Percentiles rank a stretch among this genome's conserved stretches.
Evolutionary conservation across 1,140 invertebrate species (phyloP).

Genomic region (Pemphigus obesinymphae): DNA sequence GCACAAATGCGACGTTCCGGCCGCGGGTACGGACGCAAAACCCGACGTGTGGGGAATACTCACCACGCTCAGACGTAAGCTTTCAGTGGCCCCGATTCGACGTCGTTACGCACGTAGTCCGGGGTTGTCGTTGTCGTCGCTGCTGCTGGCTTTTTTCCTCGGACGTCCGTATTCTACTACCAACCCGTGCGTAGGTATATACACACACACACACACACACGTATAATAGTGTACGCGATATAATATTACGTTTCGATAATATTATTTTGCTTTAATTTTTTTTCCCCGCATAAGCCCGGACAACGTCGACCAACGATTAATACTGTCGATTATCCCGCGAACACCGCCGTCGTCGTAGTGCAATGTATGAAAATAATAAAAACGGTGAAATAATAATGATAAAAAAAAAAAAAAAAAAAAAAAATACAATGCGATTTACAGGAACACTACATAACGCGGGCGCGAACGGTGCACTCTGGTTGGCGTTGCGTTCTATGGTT

Average conservation of each 20-base stretch:
- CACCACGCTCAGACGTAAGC: slow-evolving; percentile 35
- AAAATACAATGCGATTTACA: too few species aligned
- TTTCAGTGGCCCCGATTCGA: slow-evolving; percentile 33
- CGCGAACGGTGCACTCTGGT: too few species aligned
- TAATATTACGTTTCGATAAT: too few species aligned
- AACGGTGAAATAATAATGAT: neutral
- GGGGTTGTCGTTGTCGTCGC: neutral
- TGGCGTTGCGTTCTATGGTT: neutral
- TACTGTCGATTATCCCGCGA: too few species aligned
- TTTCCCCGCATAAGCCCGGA: neutral
- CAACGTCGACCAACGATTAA: too few species aligned
- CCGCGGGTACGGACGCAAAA: neutral
- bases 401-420: slow-evolving; percentile 4
- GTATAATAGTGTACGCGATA: too few species aligned
- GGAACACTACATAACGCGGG: slow-evolving; percentile 8
- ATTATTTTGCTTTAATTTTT: too few species aligned
- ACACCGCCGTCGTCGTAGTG: too few species aligned
- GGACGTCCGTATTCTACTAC: too few species aligned
- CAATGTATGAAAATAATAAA: too few species aligned
- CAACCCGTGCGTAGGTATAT: too few species aligned
- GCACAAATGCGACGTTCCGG: neutral
- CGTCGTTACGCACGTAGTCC: neutral
- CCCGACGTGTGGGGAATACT: neutral
- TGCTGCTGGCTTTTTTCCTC: neutral
- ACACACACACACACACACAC: too few species aligned